phyloP scores from a whole-genome alignment of 2,797 vertebrate species.

The Atherinosoma microstoma region DNA sequence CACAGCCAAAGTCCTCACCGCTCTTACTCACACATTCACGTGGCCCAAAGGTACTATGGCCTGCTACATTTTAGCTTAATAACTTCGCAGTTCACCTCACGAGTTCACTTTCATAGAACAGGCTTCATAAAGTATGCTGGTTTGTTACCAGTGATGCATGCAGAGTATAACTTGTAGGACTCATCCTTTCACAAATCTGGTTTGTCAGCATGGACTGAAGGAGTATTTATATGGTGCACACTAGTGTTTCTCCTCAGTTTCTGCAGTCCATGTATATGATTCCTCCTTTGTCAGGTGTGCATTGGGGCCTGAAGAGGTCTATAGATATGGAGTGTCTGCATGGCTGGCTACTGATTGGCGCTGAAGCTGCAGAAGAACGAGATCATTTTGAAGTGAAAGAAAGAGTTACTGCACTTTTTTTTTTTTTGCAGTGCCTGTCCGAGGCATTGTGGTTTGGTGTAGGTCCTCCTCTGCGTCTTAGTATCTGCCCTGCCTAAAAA shows the following conservation, averaged over 20 bases:
- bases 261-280: conserved; percentile 16
- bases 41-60: conserved; percentile 55
- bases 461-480: neutral
- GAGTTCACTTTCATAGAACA: conserved; percentile 9
- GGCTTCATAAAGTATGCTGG: neutral
- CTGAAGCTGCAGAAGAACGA: conserved; percentile 53
- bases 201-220: conserved; percentile 11
- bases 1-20: conserved; percentile 66
- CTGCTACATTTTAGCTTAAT: conserved; percentile 27
- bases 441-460: neutral
- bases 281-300: conserved; percentile 55
- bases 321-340: conserved; percentile 62
- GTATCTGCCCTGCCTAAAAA: neutral
- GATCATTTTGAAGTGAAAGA: conserved; percentile 54
- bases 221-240: conserved; percentile 1
- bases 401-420: conserved; percentile 47
- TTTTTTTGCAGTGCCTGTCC: conserved; percentile 25
- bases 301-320: conserved; percentile 54
- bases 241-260: conserved; percentile 18
- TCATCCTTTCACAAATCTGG: conserved; percentile 6
- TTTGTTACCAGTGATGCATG: neutral
- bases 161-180: neutral
- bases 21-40: conserved; percentile 69
- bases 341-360: conserved; percentile 68
- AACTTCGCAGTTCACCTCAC: conserved; percentile 24